Percentiles rank a stretch among this genome's conserved stretches.
These are phyloP conservation scores for Nyctalus aviator DNA, from an alignment of 2,797 vertebrate species.

Conservation along the genomic window DNA sequence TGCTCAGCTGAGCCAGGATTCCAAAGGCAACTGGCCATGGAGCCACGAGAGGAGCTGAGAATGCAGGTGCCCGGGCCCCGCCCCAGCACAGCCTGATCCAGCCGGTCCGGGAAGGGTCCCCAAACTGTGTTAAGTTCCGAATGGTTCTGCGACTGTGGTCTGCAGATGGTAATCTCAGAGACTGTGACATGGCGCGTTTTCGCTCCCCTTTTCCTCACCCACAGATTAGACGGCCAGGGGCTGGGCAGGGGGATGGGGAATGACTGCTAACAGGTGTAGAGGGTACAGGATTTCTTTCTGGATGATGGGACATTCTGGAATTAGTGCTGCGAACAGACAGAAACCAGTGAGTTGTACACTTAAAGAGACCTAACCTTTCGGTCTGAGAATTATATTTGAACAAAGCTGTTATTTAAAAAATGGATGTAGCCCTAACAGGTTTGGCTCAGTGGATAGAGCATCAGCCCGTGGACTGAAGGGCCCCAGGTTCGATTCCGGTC, in stretches of 20 bases:
- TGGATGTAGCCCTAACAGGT: too few relatives aligned
- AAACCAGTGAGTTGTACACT: not conserved
- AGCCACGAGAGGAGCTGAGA: not conserved
- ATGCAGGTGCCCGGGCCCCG: not conserved
- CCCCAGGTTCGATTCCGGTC: too few relatives aligned
- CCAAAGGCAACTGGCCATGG: not conserved
- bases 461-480: too few relatives aligned
- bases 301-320: not conserved
- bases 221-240: not conserved
- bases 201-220: not conserved
- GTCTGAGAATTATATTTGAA: not conserved
- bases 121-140: not conserved
- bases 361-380: not conserved
- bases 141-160: not conserved
- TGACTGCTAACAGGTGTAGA: fast-evolving
- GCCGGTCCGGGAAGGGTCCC: not conserved
- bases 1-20: not conserved
- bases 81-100: not conserved
- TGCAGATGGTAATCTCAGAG: not conserved
- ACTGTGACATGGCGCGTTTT: not conserved
- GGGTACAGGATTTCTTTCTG: not conserved
- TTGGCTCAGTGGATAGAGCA: too few relatives aligned
- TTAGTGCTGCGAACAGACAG: not conserved
- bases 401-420: not conserved
- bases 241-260: not conserved